These are phyloP conservation scores for Myoxocephalus aenaeus DNA, from an alignment of 2,797 vertebrate genomes.

Conservation along the genomic window DNA sequence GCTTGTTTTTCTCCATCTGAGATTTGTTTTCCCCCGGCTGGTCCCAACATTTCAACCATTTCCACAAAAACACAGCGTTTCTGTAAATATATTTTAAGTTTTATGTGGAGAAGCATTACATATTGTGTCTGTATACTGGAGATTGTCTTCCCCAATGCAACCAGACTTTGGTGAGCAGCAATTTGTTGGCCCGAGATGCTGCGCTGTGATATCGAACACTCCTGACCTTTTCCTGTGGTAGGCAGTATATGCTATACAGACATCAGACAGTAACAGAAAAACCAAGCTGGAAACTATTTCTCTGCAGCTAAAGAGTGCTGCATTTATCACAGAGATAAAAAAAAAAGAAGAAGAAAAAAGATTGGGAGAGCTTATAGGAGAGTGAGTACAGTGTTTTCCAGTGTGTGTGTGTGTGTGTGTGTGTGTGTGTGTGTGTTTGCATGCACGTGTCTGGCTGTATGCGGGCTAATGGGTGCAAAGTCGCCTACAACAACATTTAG, in stretches of 20 bases:
- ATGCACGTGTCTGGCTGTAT: constrained; percentile 34
- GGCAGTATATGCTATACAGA: constrained; percentile 42
- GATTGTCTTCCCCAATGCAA: constrained; percentile 47
- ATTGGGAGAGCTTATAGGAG: constrained; percentile 52
- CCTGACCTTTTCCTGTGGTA: constrained; percentile 64
- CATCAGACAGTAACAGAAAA: constrained; percentile 54
- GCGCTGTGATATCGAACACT: constrained; percentile 57
- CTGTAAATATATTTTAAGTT: constrained; percentile 1
- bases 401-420: constrained; percentile 54
- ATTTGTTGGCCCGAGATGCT: constrained; percentile 61
- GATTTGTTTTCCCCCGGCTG: constrained; percentile 4
- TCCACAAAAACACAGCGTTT: background rate
- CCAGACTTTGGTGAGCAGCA: constrained; percentile 50
- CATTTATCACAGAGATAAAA: constrained; percentile 60
- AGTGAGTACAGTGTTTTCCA: constrained; percentile 30
- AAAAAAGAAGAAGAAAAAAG: constrained; percentile 46
- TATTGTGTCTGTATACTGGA: constrained; percentile 42
- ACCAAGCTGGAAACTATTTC: constrained; percentile 65
- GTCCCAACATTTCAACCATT: constrained; percentile 3
- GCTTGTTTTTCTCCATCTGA: constrained; percentile 15
- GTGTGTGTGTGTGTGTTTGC: constrained; percentile 48
- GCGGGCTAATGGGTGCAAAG: constrained; percentile 51
- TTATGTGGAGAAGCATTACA: background rate
- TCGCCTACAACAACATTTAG: constrained; percentile 70
- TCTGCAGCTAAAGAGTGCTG: constrained; percentile 55